These are phyloP conservation scores for Keiferia lycopersicella DNA, from an alignment of 2,888 invertebrate species.

Conservation along the genomic window DNA sequence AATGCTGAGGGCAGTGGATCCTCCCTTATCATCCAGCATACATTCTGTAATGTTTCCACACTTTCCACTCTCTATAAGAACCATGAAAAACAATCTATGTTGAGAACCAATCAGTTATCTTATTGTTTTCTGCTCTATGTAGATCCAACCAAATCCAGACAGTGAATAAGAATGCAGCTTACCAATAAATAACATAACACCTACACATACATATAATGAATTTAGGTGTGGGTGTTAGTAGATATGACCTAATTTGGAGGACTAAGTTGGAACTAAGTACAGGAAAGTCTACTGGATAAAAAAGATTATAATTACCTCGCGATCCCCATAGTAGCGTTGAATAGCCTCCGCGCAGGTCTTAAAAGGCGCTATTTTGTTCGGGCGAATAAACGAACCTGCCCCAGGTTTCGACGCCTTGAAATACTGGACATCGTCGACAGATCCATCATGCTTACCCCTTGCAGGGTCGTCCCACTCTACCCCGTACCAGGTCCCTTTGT, in stretches of 20 bases:
- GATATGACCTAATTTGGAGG: constrained; percentile 20
- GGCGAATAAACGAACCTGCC: constrained; percentile 94
- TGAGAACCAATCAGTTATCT: too few species aligned
- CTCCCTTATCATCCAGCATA: constrained; percentile 13
- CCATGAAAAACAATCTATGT: background rate
- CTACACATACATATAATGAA: background rate
- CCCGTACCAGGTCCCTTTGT: constrained; percentile 92
- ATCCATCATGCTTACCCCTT: constrained; percentile 96
- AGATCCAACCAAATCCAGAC: too few species aligned
- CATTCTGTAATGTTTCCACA: constrained; percentile 8
- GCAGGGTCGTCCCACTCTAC: constrained; percentile 97
- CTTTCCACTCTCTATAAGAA: constrained; percentile 19
- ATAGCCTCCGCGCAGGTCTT: constrained; percentile 89
- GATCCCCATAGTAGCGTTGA: constrained; percentile 69
- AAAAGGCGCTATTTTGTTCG: constrained; percentile 88
- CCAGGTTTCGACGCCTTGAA: constrained; percentile 88
- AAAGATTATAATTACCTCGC: constrained; percentile 56
- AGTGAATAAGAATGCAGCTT: background rate
- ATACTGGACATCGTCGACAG: constrained; percentile 89
- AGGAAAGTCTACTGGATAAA: background rate
- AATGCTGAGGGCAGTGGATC: constrained; percentile 14
- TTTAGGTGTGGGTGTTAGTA: constrained; percentile 12
- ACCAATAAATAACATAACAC: background rate
- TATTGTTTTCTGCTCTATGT: too few species aligned
- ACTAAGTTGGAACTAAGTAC: constrained; percentile 42